Base-by-base conservation (phyloP, 2,888 invertebrate species). In the Nudaria mundana region DNA sequence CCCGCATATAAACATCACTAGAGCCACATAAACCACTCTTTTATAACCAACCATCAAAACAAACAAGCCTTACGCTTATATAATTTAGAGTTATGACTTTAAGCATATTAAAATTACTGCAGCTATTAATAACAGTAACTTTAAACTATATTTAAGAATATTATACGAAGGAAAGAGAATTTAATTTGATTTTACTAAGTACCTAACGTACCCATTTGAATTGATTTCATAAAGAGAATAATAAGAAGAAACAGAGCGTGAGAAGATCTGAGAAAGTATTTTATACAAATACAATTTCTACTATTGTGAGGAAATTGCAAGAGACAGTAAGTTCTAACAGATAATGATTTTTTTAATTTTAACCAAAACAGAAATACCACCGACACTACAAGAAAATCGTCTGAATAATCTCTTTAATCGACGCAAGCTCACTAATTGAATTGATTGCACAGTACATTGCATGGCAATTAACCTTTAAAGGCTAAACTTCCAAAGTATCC, bases 1-100 rank as follows among this genome's bases (percentile, higher is more conserved):
- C 73, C 77, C 78, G 75, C 71, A 74, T 77, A 52, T 44, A 44
- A 50, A 56, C 63, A 66, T 63, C 57, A 51, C 55, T 52, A 52
- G 69, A 65, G 73, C 49, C 49, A 52, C 56, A 62, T 67, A 67
- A 68, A 56, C 63, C 66, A 62, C 58, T 56, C 49, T 74, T 80
- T 81, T 78, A 81, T 74, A 66, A 66, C 63, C 42, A 40, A 43
- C 56, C 64, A 74, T 75, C 72, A 76, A 76, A 55, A 79, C 78
- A 73, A 76, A 69, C 66, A 72, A 75, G 79, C 71, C 61, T 68
- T 48, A 49, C 56, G 58, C 74, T 69, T 63, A 72, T 71, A 71
- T 64, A 66, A 70, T 65, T 58, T 41, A 54, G 51, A 53, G 60
- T 54, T 52, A 55, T 47, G 52, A 46, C 49, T 40, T 40, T 48